Evolutionary conservation across 1,140 invertebrate species (phyloP).

Genomic region (Pogonomyrmex californicus): DNA sequence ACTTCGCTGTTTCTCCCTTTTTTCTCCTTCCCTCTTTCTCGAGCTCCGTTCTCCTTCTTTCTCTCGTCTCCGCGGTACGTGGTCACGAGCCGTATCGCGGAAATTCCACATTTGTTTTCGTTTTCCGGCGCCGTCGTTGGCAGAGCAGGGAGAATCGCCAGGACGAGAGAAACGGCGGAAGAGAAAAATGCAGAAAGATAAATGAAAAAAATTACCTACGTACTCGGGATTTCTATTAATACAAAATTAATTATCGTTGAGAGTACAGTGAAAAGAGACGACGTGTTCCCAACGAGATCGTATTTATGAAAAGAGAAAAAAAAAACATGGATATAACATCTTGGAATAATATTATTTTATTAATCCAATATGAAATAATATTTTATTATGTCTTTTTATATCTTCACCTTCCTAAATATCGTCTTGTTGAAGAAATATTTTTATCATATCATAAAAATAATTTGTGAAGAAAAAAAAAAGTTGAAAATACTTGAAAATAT

Average conservation of each 20-base stretch:
- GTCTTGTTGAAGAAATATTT: not conserved
- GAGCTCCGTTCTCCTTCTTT: slow-evolving; percentile 12
- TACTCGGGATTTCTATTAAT: slow-evolving; percentile 17
- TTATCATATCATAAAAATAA: not conserved
- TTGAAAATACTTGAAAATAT: not conserved
- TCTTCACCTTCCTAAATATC: not conserved
- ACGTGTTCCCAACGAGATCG: not conserved
- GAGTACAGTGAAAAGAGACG: not conserved
- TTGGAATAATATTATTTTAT: not conserved
- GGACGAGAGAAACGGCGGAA: slow-evolving; percentile 31
- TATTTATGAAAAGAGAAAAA: not conserved
- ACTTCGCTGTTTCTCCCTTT: not conserved
- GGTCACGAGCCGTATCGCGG: slow-evolving; percentile 66
- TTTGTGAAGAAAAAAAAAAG: not conserved
- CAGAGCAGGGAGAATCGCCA: slow-evolving; percentile 44
- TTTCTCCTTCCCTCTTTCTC: slow-evolving; percentile 9
- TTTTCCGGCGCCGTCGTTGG: slow-evolving; percentile 34
- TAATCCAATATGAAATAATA: not conserved
- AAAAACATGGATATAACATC: not conserved
- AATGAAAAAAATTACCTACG: slow-evolving; percentile 33
- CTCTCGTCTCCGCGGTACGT: slow-evolving; percentile 26
- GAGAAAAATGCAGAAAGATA: not conserved
- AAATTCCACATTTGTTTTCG: slow-evolving; percentile 82
- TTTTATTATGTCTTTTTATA: not conserved
- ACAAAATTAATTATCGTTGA: not conserved